Evolutionary conservation across 2,888 invertebrate genomes (phyloP).

Genomic region (Hylaea fasciaria): DNA sequence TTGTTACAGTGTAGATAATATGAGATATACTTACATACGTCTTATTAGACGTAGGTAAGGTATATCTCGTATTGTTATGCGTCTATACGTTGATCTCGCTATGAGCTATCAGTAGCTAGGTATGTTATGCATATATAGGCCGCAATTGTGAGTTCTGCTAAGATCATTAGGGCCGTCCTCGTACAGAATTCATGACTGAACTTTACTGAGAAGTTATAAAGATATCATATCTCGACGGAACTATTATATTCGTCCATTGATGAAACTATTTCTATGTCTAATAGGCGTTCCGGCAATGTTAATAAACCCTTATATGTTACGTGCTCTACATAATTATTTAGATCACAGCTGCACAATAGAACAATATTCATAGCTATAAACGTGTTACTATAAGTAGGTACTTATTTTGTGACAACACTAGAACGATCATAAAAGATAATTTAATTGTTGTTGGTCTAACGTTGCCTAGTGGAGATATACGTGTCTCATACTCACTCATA

Average conservation of each 20-base stretch:
- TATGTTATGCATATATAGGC: background rate
- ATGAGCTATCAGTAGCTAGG: background rate
- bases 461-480: too few species aligned
- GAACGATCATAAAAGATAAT: background rate
- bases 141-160: constrained; percentile 39
- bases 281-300: background rate
- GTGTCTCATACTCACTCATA: too few species aligned
- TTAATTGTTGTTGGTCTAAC: too few species aligned
- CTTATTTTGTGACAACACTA: background rate
- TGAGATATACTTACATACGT: too few species aligned
- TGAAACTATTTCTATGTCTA: constrained; percentile 1
- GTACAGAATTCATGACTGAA: constrained; percentile 17
- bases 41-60: too few species aligned
- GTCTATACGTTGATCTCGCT: too few species aligned
- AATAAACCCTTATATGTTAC: constrained; percentile 4
- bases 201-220: constrained; percentile 16
- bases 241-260: constrained; percentile 10
- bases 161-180: constrained; percentile 40
- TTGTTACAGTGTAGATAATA: too few species aligned
- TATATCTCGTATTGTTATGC: too few species aligned
- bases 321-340: constrained; percentile 2
- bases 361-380: too few species aligned
- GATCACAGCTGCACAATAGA: constrained; percentile 8
- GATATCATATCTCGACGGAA: constrained; percentile 13
- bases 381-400: too few species aligned